Evolutionary conservation across 2,113 vertebrate genomes (phyloP).

Genomic region (Oxyruncus cristatus): DNA sequence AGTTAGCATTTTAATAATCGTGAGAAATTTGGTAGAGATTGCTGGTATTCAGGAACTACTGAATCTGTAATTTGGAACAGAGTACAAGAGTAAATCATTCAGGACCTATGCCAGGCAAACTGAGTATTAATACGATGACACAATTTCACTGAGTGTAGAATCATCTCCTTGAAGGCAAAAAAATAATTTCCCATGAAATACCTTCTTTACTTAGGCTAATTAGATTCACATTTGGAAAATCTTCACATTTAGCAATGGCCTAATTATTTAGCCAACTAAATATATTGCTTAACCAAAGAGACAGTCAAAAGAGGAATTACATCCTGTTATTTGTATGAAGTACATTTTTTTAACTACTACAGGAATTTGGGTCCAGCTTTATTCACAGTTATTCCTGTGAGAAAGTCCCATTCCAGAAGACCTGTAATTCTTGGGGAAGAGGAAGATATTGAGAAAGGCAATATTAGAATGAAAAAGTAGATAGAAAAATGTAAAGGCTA

Average conservation of each 20-base stretch:
- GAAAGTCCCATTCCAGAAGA: background rate
- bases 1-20: background rate
- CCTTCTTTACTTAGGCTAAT: slow-evolving; percentile 53
- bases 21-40: background rate
- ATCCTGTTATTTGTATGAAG: slow-evolving; percentile 7
- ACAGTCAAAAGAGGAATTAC: slow-evolving; percentile 12
- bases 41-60: background rate
- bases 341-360: background rate
- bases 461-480: background rate
- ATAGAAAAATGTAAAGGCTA: background rate
- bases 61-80: background rate
- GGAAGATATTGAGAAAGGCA: background rate
- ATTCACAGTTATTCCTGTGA: slow-evolving; percentile 3
- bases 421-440: background rate
- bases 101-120: background rate
- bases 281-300: slow-evolving; percentile 25
- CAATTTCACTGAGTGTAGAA: slow-evolving; percentile 4
- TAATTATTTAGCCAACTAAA: slow-evolving; percentile 57
- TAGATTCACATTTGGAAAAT: slow-evolving; percentile 46
- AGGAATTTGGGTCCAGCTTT: background rate
- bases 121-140: slow-evolving; percentile 35
- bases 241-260: slow-evolving; percentile 48
- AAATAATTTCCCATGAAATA: slow-evolving; percentile 60
- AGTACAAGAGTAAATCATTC: slow-evolving; percentile 3
- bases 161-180: slow-evolving; percentile 51